Evolutionary conservation across 1,140 invertebrate genomes (phyloP), one percentile per base, ranked within the genome.

Genomic region (Himalopsyche phryganea): DNA sequence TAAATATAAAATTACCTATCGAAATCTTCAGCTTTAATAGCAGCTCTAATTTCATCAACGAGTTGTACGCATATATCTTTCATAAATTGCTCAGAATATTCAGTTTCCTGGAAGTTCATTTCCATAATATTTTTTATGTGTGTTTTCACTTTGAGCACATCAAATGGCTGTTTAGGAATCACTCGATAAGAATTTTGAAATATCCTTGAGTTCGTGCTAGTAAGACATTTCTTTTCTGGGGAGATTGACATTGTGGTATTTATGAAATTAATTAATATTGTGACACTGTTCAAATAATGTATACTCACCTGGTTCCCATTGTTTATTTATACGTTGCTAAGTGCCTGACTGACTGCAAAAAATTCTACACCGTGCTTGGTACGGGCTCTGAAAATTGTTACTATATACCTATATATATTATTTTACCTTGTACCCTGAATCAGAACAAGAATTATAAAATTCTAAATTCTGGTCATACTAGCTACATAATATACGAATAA

Each of bases 1-100:
- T n/a, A n/a, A n/a, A n/a, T n/a, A n/a, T n/a, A n/a, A n/a, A 17
- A 58, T 57, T 48, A 76, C 76, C 76, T 77, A 68, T 78, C 72
- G 67, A 71, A 78, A 41, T 75, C 69, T 69, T 77, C 71, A 66
- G 72, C 71, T 69, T 77, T 78, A 20, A 77, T 63, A 5, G 70
- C 67, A 23, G 66, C 70, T 35, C 69, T 69, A 23, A 78, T 69
- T 36, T 66, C 71, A 56, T 75, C 73, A 10, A 71, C 65, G 54
- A 77, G 63, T 42, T 28, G 69, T 1, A 71, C 18, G 55, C 71
- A 72, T n/a, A 78, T 17, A 33, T 77, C 76, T 6, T 73, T 71
- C 35, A 73, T 56, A 7, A 65, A 35, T 58, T 74, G 74, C 38
- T 77, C 75, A 23, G 66, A 72, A 58, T 77, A 77, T 61, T 78